These are phyloP conservation scores for Caenorhabditis becei DNA, from an alignment of 2,888 invertebrate species.

Conservation along the genomic window DNA sequence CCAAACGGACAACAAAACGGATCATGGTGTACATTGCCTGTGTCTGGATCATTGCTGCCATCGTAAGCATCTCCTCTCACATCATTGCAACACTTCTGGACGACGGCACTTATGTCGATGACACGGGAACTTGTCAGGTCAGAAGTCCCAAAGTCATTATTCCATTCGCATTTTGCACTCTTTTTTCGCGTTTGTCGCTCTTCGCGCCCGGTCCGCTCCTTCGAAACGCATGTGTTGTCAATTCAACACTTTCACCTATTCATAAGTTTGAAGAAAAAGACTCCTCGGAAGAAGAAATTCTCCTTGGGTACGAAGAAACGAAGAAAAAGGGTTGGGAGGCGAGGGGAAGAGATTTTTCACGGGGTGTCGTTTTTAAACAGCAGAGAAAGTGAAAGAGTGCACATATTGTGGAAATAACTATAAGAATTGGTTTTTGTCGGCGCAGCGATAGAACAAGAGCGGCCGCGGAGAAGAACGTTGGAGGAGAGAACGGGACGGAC, in stretches of 20 bases:
- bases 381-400: slow-evolving; percentile 35
- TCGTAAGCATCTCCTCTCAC: slow-evolving; percentile 93
- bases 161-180: slow-evolving; percentile 29
- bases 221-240: slow-evolving; percentile 55
- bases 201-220: not conserved
- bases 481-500: slow-evolving; percentile 10
- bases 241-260: slow-evolving; percentile 61
- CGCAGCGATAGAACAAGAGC: slow-evolving; percentile 46
- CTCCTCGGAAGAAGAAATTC: slow-evolving; percentile 16
- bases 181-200: slow-evolving; percentile 16
- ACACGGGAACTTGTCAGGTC: slow-evolving; percentile 67
- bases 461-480: slow-evolving; percentile 12
- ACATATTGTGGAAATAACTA: slow-evolving; percentile 60
- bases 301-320: slow-evolving; percentile 14
- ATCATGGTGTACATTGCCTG: slow-evolving; percentile 90
- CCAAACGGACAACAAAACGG: slow-evolving; percentile 88
- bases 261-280: slow-evolving; percentile 44
- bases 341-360: slow-evolving; percentile 20
- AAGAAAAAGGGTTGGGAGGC: slow-evolving; percentile 1
- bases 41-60: slow-evolving; percentile 94
- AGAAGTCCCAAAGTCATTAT: slow-evolving; percentile 47
- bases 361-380: slow-evolving; percentile 50
- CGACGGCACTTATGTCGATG: slow-evolving; percentile 55
- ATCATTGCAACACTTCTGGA: slow-evolving; percentile 85
- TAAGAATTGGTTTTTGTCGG: slow-evolving; percentile 56